Conservation (phyloP, 2,888 invertebrate genomes). For the Coenonympha arcania region DNA sequence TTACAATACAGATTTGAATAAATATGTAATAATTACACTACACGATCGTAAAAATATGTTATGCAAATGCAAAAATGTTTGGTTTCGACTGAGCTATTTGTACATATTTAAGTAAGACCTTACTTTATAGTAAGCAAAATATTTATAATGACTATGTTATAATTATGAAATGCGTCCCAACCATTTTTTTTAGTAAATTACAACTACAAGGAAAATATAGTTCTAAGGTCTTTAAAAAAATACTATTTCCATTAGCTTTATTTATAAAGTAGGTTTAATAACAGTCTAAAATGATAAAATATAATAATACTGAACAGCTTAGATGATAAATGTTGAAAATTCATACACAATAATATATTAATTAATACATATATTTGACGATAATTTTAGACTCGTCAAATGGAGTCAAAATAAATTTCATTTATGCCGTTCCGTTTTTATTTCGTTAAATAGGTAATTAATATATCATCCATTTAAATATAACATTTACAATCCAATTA, state of each 20-base stretch:
- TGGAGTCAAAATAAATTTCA: neutral
- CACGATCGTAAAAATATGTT: neutral
- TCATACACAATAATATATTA: neutral
- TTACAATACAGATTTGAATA: neutral
- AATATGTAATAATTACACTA: too few species aligned
- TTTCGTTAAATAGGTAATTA: too few species aligned
- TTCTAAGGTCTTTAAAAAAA: slow-evolving; percentile 35
- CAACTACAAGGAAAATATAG: neutral
- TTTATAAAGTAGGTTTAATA: slow-evolving; percentile 12
- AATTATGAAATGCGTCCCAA: neutral
- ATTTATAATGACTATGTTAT: neutral
- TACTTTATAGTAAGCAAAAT: slow-evolving; percentile 1
- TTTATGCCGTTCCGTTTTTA: too few species aligned
- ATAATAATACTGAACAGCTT: slow-evolving; percentile 50
- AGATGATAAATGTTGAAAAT: slow-evolving; percentile 31
- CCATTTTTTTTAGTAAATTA: neutral
- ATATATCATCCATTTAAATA: too few species aligned
- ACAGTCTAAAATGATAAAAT: neutral
- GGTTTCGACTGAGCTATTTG: slow-evolving; percentile 1
- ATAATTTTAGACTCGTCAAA: neutral
- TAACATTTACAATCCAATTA: too few species aligned
- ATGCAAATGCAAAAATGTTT: slow-evolving; percentile 3
- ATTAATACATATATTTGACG: too few species aligned
- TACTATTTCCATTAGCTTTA: slow-evolving; percentile 51
- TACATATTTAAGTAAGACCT: neutral